Evolutionary conservation across 1,140 invertebrate species (phyloP).

Genomic region (Drosophila kanapiae): DNA sequence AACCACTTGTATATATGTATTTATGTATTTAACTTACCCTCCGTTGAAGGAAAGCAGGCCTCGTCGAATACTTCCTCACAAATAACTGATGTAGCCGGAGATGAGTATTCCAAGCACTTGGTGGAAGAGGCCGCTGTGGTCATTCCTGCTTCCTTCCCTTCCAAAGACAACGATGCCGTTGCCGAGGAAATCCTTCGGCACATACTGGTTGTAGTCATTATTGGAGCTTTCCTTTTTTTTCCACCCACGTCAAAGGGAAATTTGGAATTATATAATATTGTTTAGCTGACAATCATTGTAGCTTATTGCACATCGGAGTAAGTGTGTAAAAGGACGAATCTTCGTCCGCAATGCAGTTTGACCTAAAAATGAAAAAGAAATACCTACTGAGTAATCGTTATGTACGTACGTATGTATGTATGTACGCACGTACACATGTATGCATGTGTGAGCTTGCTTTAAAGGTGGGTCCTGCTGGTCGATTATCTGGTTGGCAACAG

Average conservation of each 20-base stretch:
- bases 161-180: conserved; percentile 28
- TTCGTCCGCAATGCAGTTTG: conserved; percentile 22
- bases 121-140: conserved; percentile 43
- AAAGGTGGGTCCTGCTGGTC: conserved; percentile 28
- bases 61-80: conserved; percentile 94
- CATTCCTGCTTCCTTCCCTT: conserved; percentile 20
- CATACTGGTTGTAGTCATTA: conserved; percentile 48
- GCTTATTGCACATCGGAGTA: conserved; percentile 1
- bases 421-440: not conserved
- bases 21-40: conserved; percentile 87
- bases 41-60: conserved; percentile 91
- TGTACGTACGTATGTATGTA: conserved; percentile 1
- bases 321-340: conserved; percentile 1
- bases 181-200: conserved; percentile 43
- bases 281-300: conserved; percentile 19
- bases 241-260: not conserved
- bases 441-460: conserved; percentile 17
- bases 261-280: conserved; percentile 8
- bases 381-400: conserved; percentile 36
- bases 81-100: conserved; percentile 87
- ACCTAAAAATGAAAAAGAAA: conserved; percentile 41
- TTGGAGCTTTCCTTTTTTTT: not conserved
- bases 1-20: not conserved
- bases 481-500: conserved; percentile 42
- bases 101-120: conserved; percentile 53